Conservation (phyloP, 2,797 vertebrate species). For the Pitangus sulphuratus region DNA sequence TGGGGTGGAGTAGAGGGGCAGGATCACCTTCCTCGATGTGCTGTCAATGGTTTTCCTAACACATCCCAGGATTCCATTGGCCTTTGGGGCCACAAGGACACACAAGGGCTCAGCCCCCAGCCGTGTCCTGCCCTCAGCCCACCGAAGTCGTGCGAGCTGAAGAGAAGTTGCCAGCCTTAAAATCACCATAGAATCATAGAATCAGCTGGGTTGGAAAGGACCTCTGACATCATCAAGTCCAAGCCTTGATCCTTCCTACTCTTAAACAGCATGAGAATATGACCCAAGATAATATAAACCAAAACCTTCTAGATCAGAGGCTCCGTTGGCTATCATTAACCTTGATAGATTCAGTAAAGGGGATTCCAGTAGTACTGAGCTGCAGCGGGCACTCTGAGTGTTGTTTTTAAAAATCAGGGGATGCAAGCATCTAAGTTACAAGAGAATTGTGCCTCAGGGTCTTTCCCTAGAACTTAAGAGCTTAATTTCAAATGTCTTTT, state of each 20-base stretch:
- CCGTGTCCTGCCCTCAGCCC: not conserved
- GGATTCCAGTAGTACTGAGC: not conserved
- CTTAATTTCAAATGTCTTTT: not conserved
- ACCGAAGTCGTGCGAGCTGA: not conserved
- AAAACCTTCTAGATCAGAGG: not conserved
- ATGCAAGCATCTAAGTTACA: not conserved
- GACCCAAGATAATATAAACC: not conserved
- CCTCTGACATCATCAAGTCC: too few species aligned
- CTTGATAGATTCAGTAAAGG: not conserved
- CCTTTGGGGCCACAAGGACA: not conserved
- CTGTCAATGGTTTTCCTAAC: not conserved
- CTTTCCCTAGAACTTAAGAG: not conserved
- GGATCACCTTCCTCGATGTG: not conserved
- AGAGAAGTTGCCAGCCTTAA: not conserved
- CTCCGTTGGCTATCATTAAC: not conserved
- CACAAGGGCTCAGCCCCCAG: not conserved
- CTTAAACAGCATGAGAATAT: not conserved
- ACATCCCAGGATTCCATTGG: rapidly evolving
- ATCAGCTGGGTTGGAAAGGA: too few species aligned
- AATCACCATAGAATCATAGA: too few species aligned
- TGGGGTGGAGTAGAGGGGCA: not conserved
- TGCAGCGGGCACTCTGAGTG: not conserved
- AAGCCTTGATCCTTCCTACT: not conserved
- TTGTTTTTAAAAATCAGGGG: not conserved
- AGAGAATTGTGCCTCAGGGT: not conserved